Conservation (phyloP, 2,888 invertebrate species). For the Electrophaes corylata region DNA sequence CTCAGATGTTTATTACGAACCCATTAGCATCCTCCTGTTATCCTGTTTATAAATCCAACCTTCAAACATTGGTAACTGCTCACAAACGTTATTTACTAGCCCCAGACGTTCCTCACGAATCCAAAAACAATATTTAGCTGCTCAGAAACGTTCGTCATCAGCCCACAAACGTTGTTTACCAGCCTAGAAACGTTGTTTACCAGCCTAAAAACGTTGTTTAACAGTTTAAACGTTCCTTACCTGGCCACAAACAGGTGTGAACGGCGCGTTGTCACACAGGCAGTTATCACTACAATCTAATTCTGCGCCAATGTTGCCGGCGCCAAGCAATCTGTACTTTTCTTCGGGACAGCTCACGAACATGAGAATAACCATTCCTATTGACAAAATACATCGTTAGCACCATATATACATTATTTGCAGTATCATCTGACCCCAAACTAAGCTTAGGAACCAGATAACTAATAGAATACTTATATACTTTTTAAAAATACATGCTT, state of each 20-base stretch:
- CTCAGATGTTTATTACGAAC: too few species aligned
- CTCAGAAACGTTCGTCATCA: background rate
- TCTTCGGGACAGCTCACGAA: conserved; percentile 95
- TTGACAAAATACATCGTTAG: conserved; percentile 35
- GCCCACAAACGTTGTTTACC: background rate
- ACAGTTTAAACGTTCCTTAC: conserved; percentile 44
- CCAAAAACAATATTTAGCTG: background rate
- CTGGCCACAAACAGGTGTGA: conserved; percentile 93
- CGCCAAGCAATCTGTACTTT: conserved; percentile 88
- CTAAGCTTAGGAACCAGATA: too few species aligned
- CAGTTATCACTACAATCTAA: conserved; percentile 87
- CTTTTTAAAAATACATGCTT: too few species aligned
- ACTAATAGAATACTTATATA: too few species aligned
- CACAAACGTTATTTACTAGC: background rate
- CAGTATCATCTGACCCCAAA: too few species aligned
- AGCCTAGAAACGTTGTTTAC: background rate
- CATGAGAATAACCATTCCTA: conserved; percentile 93
- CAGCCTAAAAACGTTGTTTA: background rate
- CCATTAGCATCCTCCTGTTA: too few species aligned
- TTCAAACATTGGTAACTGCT: too few species aligned
- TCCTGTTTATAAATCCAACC: too few species aligned
- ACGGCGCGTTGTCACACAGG: conserved; percentile 89
- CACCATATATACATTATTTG: too few species aligned
- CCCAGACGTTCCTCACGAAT: background rate
- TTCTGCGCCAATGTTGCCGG: conserved; percentile 47